These are phyloP conservation scores for Podarcis lilfordi DNA, from an alignment of 2,797 vertebrate species.

Conservation along the genomic window DNA sequence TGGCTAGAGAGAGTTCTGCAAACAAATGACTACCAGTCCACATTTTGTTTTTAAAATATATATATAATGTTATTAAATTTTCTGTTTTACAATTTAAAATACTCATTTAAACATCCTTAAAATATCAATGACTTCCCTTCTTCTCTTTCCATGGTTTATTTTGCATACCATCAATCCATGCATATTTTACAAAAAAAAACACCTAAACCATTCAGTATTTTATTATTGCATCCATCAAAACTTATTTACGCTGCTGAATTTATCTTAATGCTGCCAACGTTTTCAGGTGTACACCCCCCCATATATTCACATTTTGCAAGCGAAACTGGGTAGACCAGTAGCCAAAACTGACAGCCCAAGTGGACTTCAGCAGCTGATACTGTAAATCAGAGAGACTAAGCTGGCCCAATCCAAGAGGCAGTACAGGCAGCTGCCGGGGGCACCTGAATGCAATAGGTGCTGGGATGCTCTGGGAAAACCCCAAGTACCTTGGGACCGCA, in stretches of 20 bases:
- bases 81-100: too few species aligned
- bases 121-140: too few species aligned
- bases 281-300: too few species aligned
- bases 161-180: too few species aligned
- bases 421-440: background rate
- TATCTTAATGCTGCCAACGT: too few species aligned
- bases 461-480: background rate
- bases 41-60: background rate
- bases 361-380: constrained; percentile 15
- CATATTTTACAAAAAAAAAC: too few species aligned
- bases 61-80: too few species aligned
- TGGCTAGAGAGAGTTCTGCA: constrained; percentile 34
- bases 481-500: background rate
- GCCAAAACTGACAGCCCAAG: background rate
- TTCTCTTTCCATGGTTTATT: too few species aligned
- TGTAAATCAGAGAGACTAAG: background rate
- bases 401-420: background rate
- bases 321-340: background rate
- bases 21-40: constrained; percentile 42
- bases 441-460: background rate
- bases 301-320: background rate
- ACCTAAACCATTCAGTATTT: too few species aligned
- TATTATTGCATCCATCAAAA: too few species aligned
- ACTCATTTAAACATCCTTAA: too few species aligned
- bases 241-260: too few species aligned